A percentile compares a stretch with the other conserved stretches of the same genome.
Evolutionary conservation across 2,797 vertebrate species (phyloP).

Genomic region (Luscinia luscinia): DNA sequence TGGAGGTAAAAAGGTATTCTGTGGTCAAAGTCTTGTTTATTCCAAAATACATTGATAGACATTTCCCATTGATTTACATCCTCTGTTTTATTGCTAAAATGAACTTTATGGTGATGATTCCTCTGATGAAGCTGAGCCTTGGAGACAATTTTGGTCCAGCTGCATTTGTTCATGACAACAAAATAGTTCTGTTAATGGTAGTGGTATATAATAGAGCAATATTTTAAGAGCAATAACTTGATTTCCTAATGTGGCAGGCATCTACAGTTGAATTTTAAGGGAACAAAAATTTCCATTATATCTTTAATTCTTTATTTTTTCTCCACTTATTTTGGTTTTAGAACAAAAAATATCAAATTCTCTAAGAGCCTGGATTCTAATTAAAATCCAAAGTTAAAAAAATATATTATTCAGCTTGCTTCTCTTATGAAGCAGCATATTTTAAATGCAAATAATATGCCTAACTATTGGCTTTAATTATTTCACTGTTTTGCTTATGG

Average conservation of each 20-base stretch:
- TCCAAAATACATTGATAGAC: constrained; percentile 9
- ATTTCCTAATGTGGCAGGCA: background rate
- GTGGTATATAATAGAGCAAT: background rate
- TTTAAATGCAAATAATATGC: background rate
- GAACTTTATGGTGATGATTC: background rate
- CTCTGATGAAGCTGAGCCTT: background rate
- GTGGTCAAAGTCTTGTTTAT: background rate
- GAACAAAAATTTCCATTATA: background rate
- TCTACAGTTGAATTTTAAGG: background rate
- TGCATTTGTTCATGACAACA: background rate
- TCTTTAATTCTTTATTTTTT: background rate
- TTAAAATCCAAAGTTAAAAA: background rate
- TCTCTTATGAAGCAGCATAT: background rate
- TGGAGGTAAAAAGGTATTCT: background rate
- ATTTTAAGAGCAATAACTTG: background rate
- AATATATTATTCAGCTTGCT: background rate
- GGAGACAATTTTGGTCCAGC: background rate
- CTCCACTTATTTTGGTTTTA: background rate
- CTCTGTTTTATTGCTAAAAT: background rate
- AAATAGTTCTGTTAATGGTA: background rate
- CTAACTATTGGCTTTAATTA: background rate
- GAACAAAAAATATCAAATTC: background rate
- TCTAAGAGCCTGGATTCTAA: background rate
- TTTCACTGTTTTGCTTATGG: background rate
- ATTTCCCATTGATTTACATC: background rate